Conservation (phyloP, 2,797 vertebrate species). For the Champsocephalus gunnari region DNA sequence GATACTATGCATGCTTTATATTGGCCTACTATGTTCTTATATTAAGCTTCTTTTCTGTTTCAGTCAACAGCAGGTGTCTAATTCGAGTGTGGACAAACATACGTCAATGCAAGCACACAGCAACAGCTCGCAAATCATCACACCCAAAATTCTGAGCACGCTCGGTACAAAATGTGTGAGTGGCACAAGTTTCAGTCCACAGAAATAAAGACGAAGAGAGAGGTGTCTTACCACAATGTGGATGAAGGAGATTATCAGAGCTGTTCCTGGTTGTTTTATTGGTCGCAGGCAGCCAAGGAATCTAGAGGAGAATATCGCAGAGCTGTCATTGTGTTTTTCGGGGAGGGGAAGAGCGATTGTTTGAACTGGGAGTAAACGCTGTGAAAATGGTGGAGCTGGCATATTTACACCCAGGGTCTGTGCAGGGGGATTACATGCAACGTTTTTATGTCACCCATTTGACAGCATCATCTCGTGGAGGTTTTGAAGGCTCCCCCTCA, state of each 20-base stretch:
- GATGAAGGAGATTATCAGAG: constrained; percentile 80
- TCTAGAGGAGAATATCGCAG: constrained; percentile 71
- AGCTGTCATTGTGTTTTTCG: constrained; percentile 79
- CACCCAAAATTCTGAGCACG: constrained; percentile 42
- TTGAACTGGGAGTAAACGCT: constrained; percentile 83
- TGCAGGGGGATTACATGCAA: constrained; percentile 72
- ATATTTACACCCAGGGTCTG: constrained; percentile 82
- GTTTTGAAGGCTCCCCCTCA: constrained; percentile 78
- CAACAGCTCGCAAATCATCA: constrained; percentile 40
- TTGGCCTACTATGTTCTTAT: background rate
- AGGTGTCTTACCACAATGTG: constrained; percentile 71
- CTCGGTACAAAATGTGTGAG: constrained; percentile 56
- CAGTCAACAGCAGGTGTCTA: constrained; percentile 10
- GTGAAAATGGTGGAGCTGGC: constrained; percentile 82
- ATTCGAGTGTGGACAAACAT: constrained; percentile 24
- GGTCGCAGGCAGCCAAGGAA: constrained; percentile 67
- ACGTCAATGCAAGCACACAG: constrained; percentile 22
- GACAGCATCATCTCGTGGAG: constrained; percentile 78
- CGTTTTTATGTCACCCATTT: constrained; percentile 78
- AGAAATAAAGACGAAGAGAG: constrained; percentile 69
- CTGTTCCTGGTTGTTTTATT: constrained; percentile 77
- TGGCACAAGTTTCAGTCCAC: constrained; percentile 69
- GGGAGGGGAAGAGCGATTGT: constrained; percentile 64
- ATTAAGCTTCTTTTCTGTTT: background rate
- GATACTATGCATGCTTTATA: background rate